Conservation (phyloP, 2,113 vertebrate genomes). For the Grus americana region DNA sequence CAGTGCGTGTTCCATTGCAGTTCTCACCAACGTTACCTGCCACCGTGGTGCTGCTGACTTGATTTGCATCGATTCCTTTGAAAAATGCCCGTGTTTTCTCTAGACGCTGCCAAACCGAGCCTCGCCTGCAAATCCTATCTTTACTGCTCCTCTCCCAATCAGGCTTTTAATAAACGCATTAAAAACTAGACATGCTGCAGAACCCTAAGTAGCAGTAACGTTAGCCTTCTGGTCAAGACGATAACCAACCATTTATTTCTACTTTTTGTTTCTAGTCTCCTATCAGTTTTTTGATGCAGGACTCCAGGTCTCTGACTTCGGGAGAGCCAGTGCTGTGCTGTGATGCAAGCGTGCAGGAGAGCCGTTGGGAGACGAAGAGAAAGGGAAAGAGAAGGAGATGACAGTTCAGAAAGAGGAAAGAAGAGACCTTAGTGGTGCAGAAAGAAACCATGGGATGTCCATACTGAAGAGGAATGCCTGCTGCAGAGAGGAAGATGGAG, state of each 20-base stretch:
- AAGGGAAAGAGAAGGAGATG: background rate
- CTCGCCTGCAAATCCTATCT: background rate
- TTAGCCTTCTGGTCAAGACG: background rate
- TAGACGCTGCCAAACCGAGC: background rate
- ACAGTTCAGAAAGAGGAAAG: background rate
- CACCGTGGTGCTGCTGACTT: background rate
- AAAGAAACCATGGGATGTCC: background rate
- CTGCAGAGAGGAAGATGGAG: background rate
- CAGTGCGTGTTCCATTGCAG: background rate
- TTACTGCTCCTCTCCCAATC: background rate
- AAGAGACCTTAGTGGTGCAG: background rate
- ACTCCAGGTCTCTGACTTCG: background rate
- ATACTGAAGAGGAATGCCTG: background rate
- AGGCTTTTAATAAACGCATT: background rate
- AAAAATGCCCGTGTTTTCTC: background rate
- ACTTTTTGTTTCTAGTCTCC: background rate
- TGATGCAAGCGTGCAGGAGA: accelerated
- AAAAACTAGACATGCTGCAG: background rate
- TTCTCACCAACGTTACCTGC: background rate
- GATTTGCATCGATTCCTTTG: background rate
- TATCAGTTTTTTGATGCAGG: background rate
- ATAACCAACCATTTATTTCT: background rate
- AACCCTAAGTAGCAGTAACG: background rate
- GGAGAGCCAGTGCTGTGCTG: background rate
- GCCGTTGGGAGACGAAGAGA: background rate